Evolutionary conservation across 2,113 vertebrate genomes (phyloP), one percentile per base, ranked within the genome.

Genomic region (Piprites chloris): DNA sequence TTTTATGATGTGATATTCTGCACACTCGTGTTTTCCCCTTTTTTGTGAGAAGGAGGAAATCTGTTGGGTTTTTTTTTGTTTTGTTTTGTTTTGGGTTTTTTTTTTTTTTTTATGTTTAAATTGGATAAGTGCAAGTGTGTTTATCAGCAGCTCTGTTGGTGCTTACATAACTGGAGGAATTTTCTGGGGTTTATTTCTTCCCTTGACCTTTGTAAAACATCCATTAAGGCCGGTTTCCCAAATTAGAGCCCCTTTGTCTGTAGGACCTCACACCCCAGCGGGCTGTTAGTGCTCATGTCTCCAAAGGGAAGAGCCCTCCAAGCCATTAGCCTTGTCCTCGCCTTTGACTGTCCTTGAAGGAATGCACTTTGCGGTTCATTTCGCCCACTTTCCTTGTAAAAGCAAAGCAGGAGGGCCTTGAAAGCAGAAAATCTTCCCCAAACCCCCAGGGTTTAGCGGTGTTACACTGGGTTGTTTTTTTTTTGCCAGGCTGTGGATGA

Each of bases 21-120:
- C 3, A 3, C 1, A 1, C 5, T 58, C 27, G 1, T 7, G 5
- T 65, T 47, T 20, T 87, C 4, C n/a, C 15, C 15, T 27, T 82
- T 61, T 52, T n/a, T 41, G 5, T 41, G 12, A n/a, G 27, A 62
- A 74, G 44, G 9, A 39, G 66, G 9, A 18, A 3, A 5, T 39
- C n/a, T 42, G 23, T 37, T 42, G 23, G 10, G 0, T 2, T 27
- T 14, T n/a, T 74, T 42, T 42, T 12, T 12, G 41, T 42, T 42
- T 42, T n/a, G n/a, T n/a, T n/a, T n/a, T n/a, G n/a, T n/a, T n/a
- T n/a, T n/a, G n/a, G n/a, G 13, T 42, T 42, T 42, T 17, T 44
- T 44, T 44, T 13, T 46, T 42, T 8, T 1, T 32, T 76, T 37
- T 37, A 14, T 37, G 49, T 58, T 52, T 47, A 13, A 42, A 35